These are phyloP conservation scores for Caloenas nicobarica DNA, from an alignment of 2,113 vertebrate genomes.

Conservation along the genomic window DNA sequence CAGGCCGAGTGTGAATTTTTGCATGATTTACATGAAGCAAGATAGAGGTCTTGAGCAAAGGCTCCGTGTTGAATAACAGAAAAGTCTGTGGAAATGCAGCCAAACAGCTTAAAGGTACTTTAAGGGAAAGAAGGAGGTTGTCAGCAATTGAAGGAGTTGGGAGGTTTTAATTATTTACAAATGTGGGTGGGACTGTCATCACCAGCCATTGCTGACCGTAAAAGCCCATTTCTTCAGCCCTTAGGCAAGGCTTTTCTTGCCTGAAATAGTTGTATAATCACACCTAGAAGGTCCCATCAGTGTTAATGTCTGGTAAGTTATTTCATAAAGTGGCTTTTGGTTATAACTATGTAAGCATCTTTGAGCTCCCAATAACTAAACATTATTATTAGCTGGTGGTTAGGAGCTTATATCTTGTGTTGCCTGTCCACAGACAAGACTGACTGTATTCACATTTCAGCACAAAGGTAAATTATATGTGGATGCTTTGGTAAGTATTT, in stretches of 20 bases:
- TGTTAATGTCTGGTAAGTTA: background rate
- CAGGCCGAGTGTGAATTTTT: background rate
- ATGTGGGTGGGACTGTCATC: conserved; percentile 37
- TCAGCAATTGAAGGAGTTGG: background rate
- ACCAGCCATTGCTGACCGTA: background rate
- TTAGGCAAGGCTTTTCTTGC: background rate
- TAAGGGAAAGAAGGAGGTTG: background rate
- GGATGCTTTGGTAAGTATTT: conserved; percentile 19
- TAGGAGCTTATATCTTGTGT: background rate
- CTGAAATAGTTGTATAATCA: background rate
- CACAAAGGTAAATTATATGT: background rate
- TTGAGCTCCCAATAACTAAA: background rate
- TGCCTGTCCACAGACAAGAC: background rate
- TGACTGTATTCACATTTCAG: conserved; percentile 31
- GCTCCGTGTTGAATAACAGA: background rate
- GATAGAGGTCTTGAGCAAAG: background rate
- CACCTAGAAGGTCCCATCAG: background rate
- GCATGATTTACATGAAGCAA: background rate
- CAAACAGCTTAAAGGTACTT: conserved; percentile 5
- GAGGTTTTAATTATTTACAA: conserved; percentile 1
- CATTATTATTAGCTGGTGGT: background rate
- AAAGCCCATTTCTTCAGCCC: conserved; percentile 2
- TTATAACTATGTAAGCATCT: background rate
- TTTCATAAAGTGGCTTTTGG: conserved; percentile 16
- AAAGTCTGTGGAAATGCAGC: background rate